Base-by-base conservation (phyloP, 2,888 invertebrate genomes). In the Agrenia bidenticulata region DNA sequence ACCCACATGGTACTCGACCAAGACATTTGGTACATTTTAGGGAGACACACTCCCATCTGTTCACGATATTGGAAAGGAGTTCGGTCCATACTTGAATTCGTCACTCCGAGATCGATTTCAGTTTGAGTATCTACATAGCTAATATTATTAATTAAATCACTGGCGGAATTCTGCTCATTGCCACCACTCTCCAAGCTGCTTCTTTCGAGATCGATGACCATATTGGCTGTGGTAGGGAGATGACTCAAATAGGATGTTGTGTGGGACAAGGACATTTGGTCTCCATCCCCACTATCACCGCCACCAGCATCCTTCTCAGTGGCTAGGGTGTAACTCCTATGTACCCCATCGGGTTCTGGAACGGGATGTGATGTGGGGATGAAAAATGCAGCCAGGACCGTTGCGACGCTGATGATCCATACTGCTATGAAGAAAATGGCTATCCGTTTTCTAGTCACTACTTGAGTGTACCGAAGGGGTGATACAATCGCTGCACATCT, bases 401-500 rank as follows among this genome's bases (percentile, higher is more conserved):
- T 67, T 5, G 74, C 73, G 17, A 75, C 59, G 74, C 70, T 78
- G 42, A 74, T 53, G n/a, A 72, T 24, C 76, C 90, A 90, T 32
- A 88, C 86, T 64, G 84, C 81, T 2, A 83, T 85, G 69, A 90
- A 82, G 74, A 88, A 88, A 62, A 86, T 81, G 64, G 86, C 81
- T 5, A 87, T 87, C 83, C 88, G 87, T 75, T 84, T 85, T 1
- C 88, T 86, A 45, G 87, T 89, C 23, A 90, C 88, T 64, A 90
- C 83, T 59, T 88, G 88, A 26, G 87, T 87, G 80, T 91, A 91
- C 78, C 90, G 90, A 66, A 91, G 80, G 0, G 90, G 90, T 0
- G 89, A 87, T 0, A 89, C 87, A 60, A 91, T 90, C 50, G 90
- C 90, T 68, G 89, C 89, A 70, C 89, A 90, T 67, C 89, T 74